Evolutionary conservation across 2,888 invertebrate species (phyloP).

Genomic region (Pterobdella sp.): DNA sequence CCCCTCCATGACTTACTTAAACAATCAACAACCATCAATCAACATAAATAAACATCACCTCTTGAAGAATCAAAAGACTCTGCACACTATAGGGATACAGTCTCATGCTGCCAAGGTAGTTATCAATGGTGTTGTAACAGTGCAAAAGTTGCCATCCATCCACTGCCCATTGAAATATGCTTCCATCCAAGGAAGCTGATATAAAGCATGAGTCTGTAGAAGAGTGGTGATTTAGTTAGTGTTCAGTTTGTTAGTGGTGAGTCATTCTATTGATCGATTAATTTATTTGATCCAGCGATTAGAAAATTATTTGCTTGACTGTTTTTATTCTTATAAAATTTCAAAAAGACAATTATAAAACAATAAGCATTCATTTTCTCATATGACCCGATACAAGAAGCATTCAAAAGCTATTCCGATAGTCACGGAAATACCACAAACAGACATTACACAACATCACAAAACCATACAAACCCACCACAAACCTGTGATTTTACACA

Average conservation of each 20-base stretch:
- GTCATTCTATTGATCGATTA: too few species aligned
- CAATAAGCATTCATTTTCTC: too few species aligned
- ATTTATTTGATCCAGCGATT: too few species aligned
- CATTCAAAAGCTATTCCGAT: too few species aligned
- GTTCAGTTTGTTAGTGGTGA: too few species aligned
- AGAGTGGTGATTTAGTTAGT: neutral
- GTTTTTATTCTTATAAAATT: too few species aligned
- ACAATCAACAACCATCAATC: neutral
- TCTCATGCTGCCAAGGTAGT: slow-evolving; percentile 19
- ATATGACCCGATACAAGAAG: too few species aligned
- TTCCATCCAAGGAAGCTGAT: slow-evolving; percentile 26
- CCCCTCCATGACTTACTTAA: neutral
- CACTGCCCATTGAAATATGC: slow-evolving; percentile 22
- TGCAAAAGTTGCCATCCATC: slow-evolving; percentile 6
- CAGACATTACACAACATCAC: too few species aligned
- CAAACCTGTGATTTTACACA: slow-evolving; percentile 2
- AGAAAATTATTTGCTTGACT: too few species aligned
- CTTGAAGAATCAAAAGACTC: neutral
- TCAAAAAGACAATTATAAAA: too few species aligned
- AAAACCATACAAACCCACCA: too few species aligned
- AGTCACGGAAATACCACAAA: too few species aligned
- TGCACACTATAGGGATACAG: slow-evolving; percentile 26
- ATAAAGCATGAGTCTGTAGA: slow-evolving; percentile 18
- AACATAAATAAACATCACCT: slow-evolving; percentile 10
- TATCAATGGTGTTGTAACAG: slow-evolving; percentile 23